Conservation (phyloP, 1,140 invertebrate species). For the Rhagoletis pomonella region DNA sequence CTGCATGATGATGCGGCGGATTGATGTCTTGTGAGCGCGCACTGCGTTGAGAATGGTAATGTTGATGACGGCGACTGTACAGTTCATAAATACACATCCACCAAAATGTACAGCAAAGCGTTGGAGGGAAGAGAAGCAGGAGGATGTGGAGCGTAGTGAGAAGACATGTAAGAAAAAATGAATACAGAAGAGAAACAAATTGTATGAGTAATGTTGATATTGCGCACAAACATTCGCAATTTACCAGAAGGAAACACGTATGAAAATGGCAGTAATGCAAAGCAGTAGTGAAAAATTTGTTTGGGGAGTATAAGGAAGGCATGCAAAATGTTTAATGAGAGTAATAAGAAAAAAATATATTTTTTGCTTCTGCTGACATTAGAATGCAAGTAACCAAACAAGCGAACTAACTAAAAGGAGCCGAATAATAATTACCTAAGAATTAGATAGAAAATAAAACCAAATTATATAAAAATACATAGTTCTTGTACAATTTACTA, state of each 20-base stretch:
- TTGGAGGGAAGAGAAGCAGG: background rate
- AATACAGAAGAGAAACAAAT: constrained; percentile 54
- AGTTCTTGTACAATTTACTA: too few relatives aligned
- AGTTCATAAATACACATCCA: background rate
- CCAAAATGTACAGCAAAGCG: constrained; percentile 51
- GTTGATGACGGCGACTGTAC: constrained; percentile 80
- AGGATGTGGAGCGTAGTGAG: constrained; percentile 9
- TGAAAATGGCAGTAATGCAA: background rate
- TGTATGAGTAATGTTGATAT: constrained; percentile 57
- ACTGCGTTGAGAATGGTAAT: constrained; percentile 85
- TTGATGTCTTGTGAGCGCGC: constrained; percentile 78
- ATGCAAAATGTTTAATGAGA: constrained; percentile 36
- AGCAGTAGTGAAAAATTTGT: background rate
- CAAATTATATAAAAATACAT: background rate
- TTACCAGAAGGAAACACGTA: background rate
- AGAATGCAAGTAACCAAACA: constrained; percentile 30
- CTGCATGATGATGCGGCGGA: constrained; percentile 60
- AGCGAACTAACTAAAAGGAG: background rate
- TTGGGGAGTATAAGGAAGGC: background rate
- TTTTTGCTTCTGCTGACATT: constrained; percentile 28
- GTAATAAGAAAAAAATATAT: background rate
- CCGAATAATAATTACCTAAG: background rate
- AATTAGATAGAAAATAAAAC: background rate
- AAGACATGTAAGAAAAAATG: constrained; percentile 56
- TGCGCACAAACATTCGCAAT: constrained; percentile 56